A percentile compares a stretch with the other conserved stretches of the same genome.
phyloP scores from a whole-genome alignment of 2,113 vertebrate species.

The Clarias macrocephalus region DNA sequence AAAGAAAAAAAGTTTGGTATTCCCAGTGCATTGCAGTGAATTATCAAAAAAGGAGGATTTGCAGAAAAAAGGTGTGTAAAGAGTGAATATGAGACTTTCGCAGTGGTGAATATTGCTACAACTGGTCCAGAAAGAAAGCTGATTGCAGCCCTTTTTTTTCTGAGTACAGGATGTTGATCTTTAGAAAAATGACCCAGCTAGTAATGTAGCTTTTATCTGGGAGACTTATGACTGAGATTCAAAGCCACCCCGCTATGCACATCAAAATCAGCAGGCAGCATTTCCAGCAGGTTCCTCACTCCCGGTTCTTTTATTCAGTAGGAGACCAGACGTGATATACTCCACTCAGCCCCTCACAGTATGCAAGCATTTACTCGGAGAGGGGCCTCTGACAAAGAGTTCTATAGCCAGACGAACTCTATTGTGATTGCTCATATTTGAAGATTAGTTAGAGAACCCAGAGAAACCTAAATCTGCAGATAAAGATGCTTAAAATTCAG shows the following conservation, averaged over 20 bases:
- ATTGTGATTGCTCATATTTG: conserved; percentile 22
- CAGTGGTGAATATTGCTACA: conserved; percentile 21
- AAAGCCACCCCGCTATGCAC: conserved; percentile 45
- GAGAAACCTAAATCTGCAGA: neutral
- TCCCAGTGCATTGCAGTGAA: neutral
- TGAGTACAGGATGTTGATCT: conserved; percentile 54
- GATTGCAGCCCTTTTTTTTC: conserved; percentile 49
- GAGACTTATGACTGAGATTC: conserved; percentile 45
- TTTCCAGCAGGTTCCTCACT: conserved; percentile 43
- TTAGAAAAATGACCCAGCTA: conserved; percentile 50
- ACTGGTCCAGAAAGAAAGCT: conserved; percentile 20
- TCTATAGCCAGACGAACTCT: conserved; percentile 20
- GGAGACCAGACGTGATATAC: conserved; percentile 33
- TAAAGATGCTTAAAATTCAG: neutral
- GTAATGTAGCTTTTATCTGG: conserved; percentile 57
- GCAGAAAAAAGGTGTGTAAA: neutral
- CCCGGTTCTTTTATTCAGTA: conserved; percentile 43
- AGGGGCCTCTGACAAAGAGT: conserved; percentile 29
- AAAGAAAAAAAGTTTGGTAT: conserved; percentile 2
- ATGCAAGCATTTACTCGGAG: conserved; percentile 29
- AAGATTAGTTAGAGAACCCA: neutral
- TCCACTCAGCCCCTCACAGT: conserved; percentile 38
- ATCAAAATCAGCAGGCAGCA: conserved; percentile 47
- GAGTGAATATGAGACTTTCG: conserved; percentile 13
- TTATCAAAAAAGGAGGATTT: conserved; percentile 21